phyloP scores from a whole-genome alignment of 2,888 invertebrate genomes.

The Shargacucullia verbasci region DNA sequence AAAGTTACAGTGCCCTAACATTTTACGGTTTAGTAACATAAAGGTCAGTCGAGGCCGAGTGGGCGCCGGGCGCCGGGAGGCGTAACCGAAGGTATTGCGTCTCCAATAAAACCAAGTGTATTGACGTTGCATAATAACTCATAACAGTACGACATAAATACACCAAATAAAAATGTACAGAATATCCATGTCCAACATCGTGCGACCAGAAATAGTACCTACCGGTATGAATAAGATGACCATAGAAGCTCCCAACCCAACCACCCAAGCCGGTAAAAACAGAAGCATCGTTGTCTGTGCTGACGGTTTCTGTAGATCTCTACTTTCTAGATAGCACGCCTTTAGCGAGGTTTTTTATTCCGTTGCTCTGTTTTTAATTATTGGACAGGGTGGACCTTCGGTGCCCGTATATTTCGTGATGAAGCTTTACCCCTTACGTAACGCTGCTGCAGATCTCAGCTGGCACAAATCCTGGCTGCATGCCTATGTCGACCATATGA shows the following conservation, averaged over 20 bases:
- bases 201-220: no score
- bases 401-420: neutral
- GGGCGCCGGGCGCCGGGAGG: neutral
- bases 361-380: no score
- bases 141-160: conserved; percentile 6
- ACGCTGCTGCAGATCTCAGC: conserved; percentile 4
- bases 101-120: conserved; percentile 43
- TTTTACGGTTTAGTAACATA: conserved; percentile 27
- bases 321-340: no score
- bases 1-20: conserved; percentile 15
- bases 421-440: conserved; percentile 10
- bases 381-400: neutral
- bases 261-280: no score
- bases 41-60: conserved; percentile 3
- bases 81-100: conserved; percentile 7
- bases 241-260: no score
- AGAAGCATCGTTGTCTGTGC: no score
- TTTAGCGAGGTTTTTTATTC: no score
- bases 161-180: neutral
- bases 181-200: neutral
- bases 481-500: conserved; percentile 18
- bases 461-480: neutral
- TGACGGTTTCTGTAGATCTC: no score
- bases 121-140: conserved; percentile 45
- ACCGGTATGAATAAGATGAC: no score